Percentiles rank a stretch among this genome's conserved stretches.
These are phyloP conservation scores for Oeneis ivallda DNA, from an alignment of 2,888 invertebrate species.

Conservation along the genomic window DNA sequence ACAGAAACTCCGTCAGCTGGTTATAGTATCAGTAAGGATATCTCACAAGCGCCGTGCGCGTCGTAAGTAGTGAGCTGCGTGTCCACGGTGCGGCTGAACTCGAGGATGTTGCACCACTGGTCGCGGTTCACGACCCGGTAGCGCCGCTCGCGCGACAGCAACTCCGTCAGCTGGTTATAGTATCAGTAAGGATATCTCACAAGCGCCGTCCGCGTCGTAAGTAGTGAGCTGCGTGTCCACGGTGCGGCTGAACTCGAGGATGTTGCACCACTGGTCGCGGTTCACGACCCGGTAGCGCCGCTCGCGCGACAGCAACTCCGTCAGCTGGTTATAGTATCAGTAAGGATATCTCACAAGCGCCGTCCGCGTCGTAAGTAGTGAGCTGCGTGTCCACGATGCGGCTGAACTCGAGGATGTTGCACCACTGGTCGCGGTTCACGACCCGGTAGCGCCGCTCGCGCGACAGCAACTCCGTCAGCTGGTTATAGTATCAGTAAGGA, in stretches of 20 bases:
- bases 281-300: conserved; percentile 91
- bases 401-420: conserved; percentile 97
- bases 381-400: conserved; percentile 92
- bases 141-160: conserved; percentile 92
- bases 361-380: conserved; percentile 95
- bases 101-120: conserved; percentile 97
- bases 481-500: too few relatives aligned
- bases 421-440: conserved; percentile 88
- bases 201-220: conserved; percentile 97
- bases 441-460: conserved; percentile 95
- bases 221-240: conserved; percentile 91
- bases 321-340: too few relatives aligned
- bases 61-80: conserved; percentile 94
- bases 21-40: too few relatives aligned
- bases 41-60: conserved; percentile 97
- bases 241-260: conserved; percentile 95
- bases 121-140: conserved; percentile 89
- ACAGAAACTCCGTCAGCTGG: conserved; percentile 93
- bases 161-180: conserved; percentile 93
- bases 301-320: conserved; percentile 93
- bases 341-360: too few relatives aligned
- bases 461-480: conserved; percentile 93
- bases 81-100: conserved; percentile 94
- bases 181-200: too few relatives aligned
- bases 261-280: conserved; percentile 93